A percentile compares a stretch with the other conserved stretches of the same genome.
Conservation (phyloP, 2,888 invertebrate species). For the Campoplex nolae region DNA sequence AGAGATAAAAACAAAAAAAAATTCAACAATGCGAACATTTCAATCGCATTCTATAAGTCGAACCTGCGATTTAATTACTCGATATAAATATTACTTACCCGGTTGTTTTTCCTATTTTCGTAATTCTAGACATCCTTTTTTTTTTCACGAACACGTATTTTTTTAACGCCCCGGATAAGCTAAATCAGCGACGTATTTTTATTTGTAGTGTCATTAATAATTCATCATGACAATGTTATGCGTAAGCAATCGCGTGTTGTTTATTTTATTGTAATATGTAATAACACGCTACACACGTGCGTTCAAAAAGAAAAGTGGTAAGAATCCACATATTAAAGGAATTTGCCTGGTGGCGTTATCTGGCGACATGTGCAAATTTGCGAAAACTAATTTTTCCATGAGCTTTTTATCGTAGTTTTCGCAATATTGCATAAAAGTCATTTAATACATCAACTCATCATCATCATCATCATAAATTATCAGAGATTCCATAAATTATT, state of each 20-base stretch:
- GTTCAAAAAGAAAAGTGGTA: background rate
- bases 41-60: background rate
- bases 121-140: slow-evolving; percentile 5
- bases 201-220: too few relatives aligned
- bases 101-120: background rate
- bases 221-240: background rate
- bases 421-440: background rate
- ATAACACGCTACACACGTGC: slow-evolving; percentile 13
- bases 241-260: background rate
- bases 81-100: slow-evolving; percentile 7
- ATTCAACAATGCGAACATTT: background rate
- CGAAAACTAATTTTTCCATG: background rate
- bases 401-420: background rate
- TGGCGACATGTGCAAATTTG: background rate
- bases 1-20: background rate
- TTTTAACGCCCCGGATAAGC: background rate
- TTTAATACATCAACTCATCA: background rate
- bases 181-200: background rate
- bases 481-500: background rate
- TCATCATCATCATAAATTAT: background rate
- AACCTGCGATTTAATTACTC: background rate
- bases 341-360: background rate
- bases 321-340: background rate
- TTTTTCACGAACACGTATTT: background rate
- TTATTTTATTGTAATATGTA: background rate